Evolutionary conservation across 1,140 invertebrate genomes (phyloP).

Genomic region (Oedothorax gibbosus): DNA sequence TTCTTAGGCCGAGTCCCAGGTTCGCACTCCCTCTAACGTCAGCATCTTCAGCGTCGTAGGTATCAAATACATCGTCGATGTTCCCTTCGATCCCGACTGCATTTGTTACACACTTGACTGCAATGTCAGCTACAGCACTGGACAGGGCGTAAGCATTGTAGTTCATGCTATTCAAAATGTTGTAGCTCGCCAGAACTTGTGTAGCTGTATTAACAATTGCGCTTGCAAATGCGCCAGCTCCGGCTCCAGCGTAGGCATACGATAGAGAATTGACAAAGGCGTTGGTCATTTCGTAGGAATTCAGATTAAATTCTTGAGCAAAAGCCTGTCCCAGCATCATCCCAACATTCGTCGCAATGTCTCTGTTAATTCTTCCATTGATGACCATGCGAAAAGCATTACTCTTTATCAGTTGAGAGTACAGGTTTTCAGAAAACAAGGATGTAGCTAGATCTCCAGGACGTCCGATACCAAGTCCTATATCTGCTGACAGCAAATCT

Average conservation of each 20-base stretch:
- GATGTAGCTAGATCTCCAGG: neutral
- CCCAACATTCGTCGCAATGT: neutral
- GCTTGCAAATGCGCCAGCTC: neutral
- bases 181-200: neutral
- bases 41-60: neutral
- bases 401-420: neutral
- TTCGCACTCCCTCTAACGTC: neutral
- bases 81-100: neutral
- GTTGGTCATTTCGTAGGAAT: neutral
- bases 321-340: neutral
- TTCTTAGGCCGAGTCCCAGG: neutral
- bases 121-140: neutral
- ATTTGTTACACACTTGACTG: neutral
- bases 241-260: neutral
- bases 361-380: neutral
- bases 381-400: slow-evolving; percentile 13
- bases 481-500: neutral
- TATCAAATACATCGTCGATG: neutral
- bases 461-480: slow-evolving; percentile 1
- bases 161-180: slow-evolving; percentile 1
- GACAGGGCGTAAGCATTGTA: neutral
- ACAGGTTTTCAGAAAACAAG: slow-evolving; percentile 5
- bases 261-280: neutral
- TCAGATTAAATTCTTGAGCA: slow-evolving; percentile 5
- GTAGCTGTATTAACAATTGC: neutral